Base-by-base conservation (phyloP, 1,140 invertebrate species). In the Neodiprion pinetum region DNA sequence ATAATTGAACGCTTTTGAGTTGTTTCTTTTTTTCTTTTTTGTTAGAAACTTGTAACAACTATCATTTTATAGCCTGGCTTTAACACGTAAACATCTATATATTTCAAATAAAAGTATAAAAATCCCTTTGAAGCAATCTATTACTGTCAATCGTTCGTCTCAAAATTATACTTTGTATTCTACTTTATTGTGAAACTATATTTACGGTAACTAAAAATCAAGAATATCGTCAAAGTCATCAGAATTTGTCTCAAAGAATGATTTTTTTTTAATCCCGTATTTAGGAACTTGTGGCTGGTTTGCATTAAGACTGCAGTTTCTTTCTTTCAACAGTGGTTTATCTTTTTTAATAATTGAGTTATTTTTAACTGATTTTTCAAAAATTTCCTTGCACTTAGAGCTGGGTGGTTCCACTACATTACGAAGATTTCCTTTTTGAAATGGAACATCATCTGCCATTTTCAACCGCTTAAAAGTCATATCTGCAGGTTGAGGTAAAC, bases 51-150 rank as follows among this genome's bases (percentile, higher is more conserved):
- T 69, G 67, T 69, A 17, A 65, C 7, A 23, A 7, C 40, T 69
- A 12, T 69, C 7, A 23, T 69, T 47, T 23, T 69, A 69, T 21
- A 69, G 40, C 53, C 53, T 61, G 53, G 53, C 53, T 61, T 61
- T 17, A 61, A 61, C 53, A 4, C n/a, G 7, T 61, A 61, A 12
- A 61, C n/a, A 61, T 8, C 4, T 4, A 61, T 61, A 14, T 61
- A 61, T 61, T 61, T 17, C 11, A 9, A 53, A n/a, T 53, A 53
- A 61, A 69, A 69, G 11, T 14, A 69, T 69, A 10, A 69, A 65
- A 69, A 69, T 12, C 14, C 67, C 40, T 69, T 14, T 61, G 53
- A 61, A 61, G n/a, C n/a, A 17, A 61, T 17, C n/a, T 17, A 40
- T 40, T 40, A 3, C 28, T 40, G 17, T 21, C 17, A 21, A 21